Conservation (phyloP, 2,888 invertebrate genomes). For the Miltochrista miniata region DNA sequence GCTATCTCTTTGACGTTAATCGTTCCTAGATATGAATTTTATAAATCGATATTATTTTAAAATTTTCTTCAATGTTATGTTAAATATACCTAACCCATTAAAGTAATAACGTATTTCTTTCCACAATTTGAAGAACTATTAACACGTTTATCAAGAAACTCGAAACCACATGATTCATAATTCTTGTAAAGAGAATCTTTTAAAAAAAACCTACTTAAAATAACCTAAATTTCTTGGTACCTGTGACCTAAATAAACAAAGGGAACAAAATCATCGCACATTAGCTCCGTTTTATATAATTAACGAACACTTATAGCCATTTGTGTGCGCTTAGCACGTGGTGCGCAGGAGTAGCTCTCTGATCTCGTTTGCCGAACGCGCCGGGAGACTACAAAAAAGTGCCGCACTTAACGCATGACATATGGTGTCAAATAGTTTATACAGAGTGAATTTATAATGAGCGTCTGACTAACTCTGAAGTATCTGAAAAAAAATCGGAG, state of each 20-base stretch:
- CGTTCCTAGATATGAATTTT: too few species aligned
- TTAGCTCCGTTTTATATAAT: neutral
- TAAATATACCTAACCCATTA: too few species aligned
- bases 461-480: too few species aligned
- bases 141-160: too few species aligned
- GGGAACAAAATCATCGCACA: neutral
- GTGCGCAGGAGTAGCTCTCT: constrained; percentile 32
- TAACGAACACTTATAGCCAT: constrained; percentile 4
- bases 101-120: too few species aligned
- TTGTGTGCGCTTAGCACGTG: constrained; percentile 21
- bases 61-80: too few species aligned
- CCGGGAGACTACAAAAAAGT: constrained; percentile 61
- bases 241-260: constrained; percentile 3
- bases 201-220: neutral
- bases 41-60: too few species aligned
- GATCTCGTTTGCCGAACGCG: constrained; percentile 18
- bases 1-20: too few species aligned
- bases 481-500: too few species aligned
- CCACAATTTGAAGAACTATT: too few species aligned
- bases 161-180: too few species aligned
- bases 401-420: constrained; percentile 57
- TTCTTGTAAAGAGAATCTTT: neutral
- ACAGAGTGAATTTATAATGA: constrained; percentile 40
- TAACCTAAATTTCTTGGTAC: neutral
- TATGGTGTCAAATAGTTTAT: constrained; percentile 55